Evolutionary conservation across 1,140 invertebrate genomes (phyloP).

Genomic region (Pogonognathellus flavescens): DNA sequence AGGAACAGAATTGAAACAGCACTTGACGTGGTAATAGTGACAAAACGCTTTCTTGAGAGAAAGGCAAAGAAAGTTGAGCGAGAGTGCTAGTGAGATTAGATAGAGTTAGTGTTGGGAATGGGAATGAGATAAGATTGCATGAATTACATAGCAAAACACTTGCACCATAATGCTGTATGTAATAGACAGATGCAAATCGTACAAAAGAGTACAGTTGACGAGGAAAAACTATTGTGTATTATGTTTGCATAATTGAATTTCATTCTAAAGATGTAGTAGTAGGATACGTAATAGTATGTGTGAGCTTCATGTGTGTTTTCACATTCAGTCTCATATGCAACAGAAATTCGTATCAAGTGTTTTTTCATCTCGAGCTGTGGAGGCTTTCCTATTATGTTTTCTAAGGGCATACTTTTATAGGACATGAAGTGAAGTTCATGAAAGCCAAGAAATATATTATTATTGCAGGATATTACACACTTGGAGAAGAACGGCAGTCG

Average conservation of each 20-base stretch:
- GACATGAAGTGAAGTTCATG: slow-evolving; percentile 15
- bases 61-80: slow-evolving; percentile 31
- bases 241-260: slow-evolving; percentile 48
- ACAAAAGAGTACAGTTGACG: slow-evolving; percentile 31
- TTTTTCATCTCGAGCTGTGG: no score
- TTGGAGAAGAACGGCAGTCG: not conserved
- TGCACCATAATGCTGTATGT: not conserved
- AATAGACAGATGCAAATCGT: slow-evolving; percentile 41
- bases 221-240: slow-evolving; percentile 46
- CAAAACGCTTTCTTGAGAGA: slow-evolving; percentile 14
- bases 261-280: not conserved
- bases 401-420: not conserved
- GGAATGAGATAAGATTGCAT: slow-evolving; percentile 19
- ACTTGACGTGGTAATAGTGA: slow-evolving; percentile 44
- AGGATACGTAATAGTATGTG: no score
- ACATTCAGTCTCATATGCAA: no score
- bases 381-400: no score
- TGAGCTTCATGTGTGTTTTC: no score
- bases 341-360: no score
- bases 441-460: not conserved
- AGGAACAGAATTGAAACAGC: slow-evolving; percentile 40
- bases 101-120: slow-evolving; percentile 3
- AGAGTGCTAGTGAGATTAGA: slow-evolving; percentile 6
- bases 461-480: not conserved
- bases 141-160: slow-evolving; percentile 8